Evolutionary conservation across 2,888 invertebrate genomes (phyloP).

Genomic region (Litoditis marina): DNA sequence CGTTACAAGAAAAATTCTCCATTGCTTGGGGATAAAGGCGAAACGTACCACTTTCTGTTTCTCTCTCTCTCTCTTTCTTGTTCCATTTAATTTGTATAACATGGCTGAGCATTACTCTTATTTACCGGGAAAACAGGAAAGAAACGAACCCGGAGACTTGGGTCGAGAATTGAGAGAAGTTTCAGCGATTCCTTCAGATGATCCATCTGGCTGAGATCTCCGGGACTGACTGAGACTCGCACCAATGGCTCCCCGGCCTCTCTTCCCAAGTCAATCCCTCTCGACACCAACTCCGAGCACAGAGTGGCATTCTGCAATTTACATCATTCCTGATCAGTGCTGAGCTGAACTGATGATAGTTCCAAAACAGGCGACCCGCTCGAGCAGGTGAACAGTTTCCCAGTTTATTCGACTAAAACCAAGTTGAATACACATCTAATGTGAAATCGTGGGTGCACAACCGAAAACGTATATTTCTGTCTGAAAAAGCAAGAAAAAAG

Average conservation of each 20-base stretch:
- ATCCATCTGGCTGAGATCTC: constrained; percentile 44
- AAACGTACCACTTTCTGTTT: too few relatives aligned
- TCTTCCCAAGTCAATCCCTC: constrained; percentile 72
- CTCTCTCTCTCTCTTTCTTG: too few relatives aligned
- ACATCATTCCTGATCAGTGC: constrained; percentile 71
- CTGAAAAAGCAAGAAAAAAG: not conserved
- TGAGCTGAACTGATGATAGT: too few relatives aligned
- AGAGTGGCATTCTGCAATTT: constrained; percentile 83
- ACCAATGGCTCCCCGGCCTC: constrained; percentile 75
- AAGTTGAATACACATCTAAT: too few relatives aligned
- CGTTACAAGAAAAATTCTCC: too few relatives aligned
- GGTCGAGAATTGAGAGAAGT: constrained; percentile 48
- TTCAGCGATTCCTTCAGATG: constrained; percentile 45
- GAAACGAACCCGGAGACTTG: constrained; percentile 27
- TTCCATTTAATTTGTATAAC: too few relatives aligned
- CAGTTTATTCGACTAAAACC: too few relatives aligned
- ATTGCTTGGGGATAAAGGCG: too few relatives aligned
- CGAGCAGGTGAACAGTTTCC: too few relatives aligned
- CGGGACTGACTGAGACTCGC: constrained; percentile 86
- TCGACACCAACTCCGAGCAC: constrained; percentile 68
- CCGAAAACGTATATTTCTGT: constrained; percentile 64
- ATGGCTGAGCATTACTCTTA: too few relatives aligned
- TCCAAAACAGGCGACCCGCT: too few relatives aligned
- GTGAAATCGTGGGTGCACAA: too few relatives aligned
- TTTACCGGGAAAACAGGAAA: not conserved